Evolutionary conservation across 1,140 invertebrate genomes (phyloP), one percentile per base, ranked within the genome.

Genomic region (Adelges cooleyi): DNA sequence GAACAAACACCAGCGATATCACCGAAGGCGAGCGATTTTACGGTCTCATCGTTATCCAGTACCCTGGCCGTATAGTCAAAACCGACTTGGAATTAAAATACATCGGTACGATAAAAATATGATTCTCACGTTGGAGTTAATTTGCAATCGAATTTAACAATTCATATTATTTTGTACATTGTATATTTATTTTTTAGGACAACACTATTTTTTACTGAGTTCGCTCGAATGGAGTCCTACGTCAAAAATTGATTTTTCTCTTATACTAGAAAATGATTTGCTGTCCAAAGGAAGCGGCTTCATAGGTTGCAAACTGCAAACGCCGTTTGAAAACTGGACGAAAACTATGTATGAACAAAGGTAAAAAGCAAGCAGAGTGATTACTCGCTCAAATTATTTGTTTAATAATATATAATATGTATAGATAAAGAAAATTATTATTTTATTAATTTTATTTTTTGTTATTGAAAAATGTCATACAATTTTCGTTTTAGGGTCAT

Each of bases 241-340:
- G 15, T 77, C 80, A 38, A 67, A 71, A 2, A 78, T 85, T 11
- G 73, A 76, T 3, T 69, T 82, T n/a, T 74, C 70, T 9, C 72
- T 83, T 8, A 74, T 79, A 36, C 73, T 77, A 0, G 75, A 79
- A 53, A 80, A 79, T 27, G 72, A 80, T 11, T 71, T 78, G 8
- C 72, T 74, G 66, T 70, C 74, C 66, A 71, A 70, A 10, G 80
- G 76, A 1, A 68, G 69, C 4, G 65, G 78, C 3, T 74, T 74
- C 54, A 66, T 81, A 22, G 74, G 77, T 42, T 76, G 75, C 5
- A 80, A 83, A 65, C 69, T 89, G 10, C 73, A 80, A 1, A 88
- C 86, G 1, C 87, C 87, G 0, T 87, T 89, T 69, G 75, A 81
- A 3, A 81, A 83, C n/a, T 89, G 86, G 85, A 80, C 76, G 56